Base-by-base conservation (phyloP, 2,888 invertebrate species). In the Dione juno region DNA sequence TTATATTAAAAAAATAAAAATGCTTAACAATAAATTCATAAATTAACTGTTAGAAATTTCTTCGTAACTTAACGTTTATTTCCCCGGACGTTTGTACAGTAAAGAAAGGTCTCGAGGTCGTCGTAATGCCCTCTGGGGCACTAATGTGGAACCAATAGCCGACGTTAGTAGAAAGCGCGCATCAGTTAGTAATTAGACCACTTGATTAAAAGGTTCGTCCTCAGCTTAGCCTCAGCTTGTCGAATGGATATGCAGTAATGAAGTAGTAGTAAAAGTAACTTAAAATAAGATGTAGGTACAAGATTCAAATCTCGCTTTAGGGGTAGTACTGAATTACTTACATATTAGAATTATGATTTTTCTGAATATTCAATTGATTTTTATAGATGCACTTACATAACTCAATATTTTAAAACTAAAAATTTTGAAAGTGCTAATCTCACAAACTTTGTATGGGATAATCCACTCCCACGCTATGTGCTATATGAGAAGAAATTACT, bases 81-180 rank as follows among this genome's bases (percentile, higher is more conserved):
- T 5, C 5, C 35, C 54, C 35, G 54, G 53, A 8, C 14, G 7
- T 53, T n/a, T 0, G 54, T 5, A 37, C n/a, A 37, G n/a, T 37
- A 54, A 54, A 37, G 35, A 54, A 54, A 35, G n/a, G n/a, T 54
- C 54, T 54, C n/a, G n/a, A 37, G 54, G 37, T 37, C 54, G 10
- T 1, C 37, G 54, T 37, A 35, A 54, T 54, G n/a, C 54, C 54
- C 16, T 54, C 16, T n/a, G 54, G 54, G n/a, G 35, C 54, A 14
- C 9, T 54, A 54, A 54, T 35, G 37, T 37, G 54, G 54, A 37
- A 37, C 35, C n/a, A 37, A 54, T 11, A 54, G 35, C 37, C 35
- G 16, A 1, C 3, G 48, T 48, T 16, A 16, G 45, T 45, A n/a
- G 45, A 45, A 41, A 45, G 48, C 48, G 16, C 6, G 8, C 35